Base-by-base conservation (phyloP, 2,113 vertebrate genomes). In the Stegastes partitus region DNA sequence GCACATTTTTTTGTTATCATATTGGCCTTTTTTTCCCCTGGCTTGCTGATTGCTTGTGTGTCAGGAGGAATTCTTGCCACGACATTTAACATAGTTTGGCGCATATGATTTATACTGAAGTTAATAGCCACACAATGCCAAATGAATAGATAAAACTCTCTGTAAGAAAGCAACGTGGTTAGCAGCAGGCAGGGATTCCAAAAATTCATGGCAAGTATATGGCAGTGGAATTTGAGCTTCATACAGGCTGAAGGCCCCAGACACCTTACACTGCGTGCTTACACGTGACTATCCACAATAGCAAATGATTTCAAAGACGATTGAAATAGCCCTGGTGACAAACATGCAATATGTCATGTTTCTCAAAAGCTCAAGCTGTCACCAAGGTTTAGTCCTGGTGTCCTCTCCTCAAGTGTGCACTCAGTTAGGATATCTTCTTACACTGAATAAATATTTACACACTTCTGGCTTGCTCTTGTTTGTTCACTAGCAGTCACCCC, bases 311-410 rank as follows among this genome's bases (percentile, higher is more conserved):
- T 34, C 59, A 34, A 57, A 22, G 2, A 74, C 59, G 84, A 71
- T 86, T 59, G 22, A 87, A 91, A 92, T 92, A 90, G 85, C 77
- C 22, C 45, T 0, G n/a, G 80, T 78, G 64, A 67, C 77, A 85
- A 80, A 83, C 63, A 66, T 84, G 66, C 37, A 50, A 59, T 44
- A 68, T 77, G 79, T 79, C 73, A 68, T 76, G 70, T 74, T 64
- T 65, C 70, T 86, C 56, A 82, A 55, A n/a, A 87, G 82, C 64
- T 59, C 66, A 51, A 8, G 34, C 64, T 79, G 81, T 75, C 71
- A 54, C 53, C n/a, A 47, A 56, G 77, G 49, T 77, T 79, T 54
- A 68, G 61, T 31, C 55, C 19, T 28, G 42, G 53, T 76, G 81
- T 75, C 42, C 50, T 63, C 23, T 76, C 55, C 70, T 72, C 19